A percentile compares a stretch with the other conserved stretches of the same genome.
Evolutionary conservation across 2,888 invertebrate genomes (phyloP).

Genomic region (Drosophila acutilabella): DNA sequence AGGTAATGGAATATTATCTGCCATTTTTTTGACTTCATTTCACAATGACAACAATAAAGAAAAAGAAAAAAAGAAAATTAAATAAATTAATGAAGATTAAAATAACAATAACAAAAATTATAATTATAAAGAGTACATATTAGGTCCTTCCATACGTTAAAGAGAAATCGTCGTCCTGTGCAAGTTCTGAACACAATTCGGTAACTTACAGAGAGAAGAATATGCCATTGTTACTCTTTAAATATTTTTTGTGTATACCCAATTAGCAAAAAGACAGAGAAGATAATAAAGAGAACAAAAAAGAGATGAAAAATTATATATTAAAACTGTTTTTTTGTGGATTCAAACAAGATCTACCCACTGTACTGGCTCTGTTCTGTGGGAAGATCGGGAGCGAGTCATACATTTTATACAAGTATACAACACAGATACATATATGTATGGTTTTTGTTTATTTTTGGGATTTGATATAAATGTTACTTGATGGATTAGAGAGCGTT

Average conservation of each 20-base stretch:
- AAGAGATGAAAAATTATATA: constrained; percentile 32
- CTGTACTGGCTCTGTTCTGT: constrained; percentile 34
- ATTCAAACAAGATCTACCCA: constrained; percentile 30
- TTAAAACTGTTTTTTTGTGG: constrained; percentile 49
- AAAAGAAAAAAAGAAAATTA: constrained; percentile 1
- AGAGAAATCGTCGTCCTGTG: constrained; percentile 45
- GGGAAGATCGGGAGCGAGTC: constrained; percentile 34
- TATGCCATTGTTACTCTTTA: constrained; percentile 59
- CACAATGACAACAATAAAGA: constrained; percentile 19
- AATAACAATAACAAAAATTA: not conserved
- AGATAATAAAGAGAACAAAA: constrained; percentile 1
- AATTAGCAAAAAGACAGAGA: constrained; percentile 30
- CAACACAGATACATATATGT: constrained; percentile 27
- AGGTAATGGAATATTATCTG: constrained; percentile 55
- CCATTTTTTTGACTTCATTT: constrained; percentile 50
- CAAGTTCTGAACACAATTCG: constrained; percentile 18
- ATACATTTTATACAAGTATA: constrained; percentile 61
- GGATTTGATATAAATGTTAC: constrained; percentile 73
- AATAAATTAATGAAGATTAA: not conserved
- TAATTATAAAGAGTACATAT: constrained; percentile 28
- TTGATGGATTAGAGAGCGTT: constrained; percentile 69
- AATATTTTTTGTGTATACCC: constrained; percentile 53
- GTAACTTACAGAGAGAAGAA: constrained; percentile 26
- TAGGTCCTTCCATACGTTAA: constrained; percentile 54
- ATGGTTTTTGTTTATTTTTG: constrained; percentile 58